Conservation (phyloP, 1,140 invertebrate species). For the Drosophila serrata region DNA sequence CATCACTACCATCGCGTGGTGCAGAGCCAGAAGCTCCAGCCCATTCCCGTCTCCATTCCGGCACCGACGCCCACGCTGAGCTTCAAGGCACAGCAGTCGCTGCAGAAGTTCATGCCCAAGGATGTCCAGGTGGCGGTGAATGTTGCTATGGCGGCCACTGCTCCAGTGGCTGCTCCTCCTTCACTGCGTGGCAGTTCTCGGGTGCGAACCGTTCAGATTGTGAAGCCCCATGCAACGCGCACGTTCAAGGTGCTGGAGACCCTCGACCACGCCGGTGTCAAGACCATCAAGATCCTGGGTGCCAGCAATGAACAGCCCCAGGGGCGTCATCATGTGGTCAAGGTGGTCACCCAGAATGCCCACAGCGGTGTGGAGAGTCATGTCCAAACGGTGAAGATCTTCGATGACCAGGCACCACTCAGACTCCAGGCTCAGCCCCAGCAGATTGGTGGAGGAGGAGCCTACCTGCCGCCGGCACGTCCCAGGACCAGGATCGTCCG, state of each 20-base stretch:
- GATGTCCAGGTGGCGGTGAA: conserved; percentile 77
- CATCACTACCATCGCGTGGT: conserved; percentile 42
- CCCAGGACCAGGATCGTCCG: conserved; percentile 56
- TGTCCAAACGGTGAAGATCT: conserved; percentile 76
- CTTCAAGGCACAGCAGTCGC: conserved; percentile 63
- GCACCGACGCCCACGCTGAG: conserved; percentile 21
- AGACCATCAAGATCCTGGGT: conserved; percentile 77
- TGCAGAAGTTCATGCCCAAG: conserved; percentile 77
- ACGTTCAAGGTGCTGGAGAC: conserved; percentile 75
- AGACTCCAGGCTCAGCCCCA: conserved; percentile 7
- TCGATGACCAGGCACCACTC: conserved; percentile 46
- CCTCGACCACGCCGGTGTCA: conserved; percentile 66
- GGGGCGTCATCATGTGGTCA: conserved; percentile 70
- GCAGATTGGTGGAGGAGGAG: not conserved
- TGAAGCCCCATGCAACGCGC: conserved; percentile 60
- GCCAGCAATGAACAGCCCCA: conserved; percentile 67
- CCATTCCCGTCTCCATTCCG: conserved; percentile 12
- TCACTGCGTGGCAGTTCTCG: conserved; percentile 51
- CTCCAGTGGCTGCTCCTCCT: conserved; percentile 20
- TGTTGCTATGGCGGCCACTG: conserved; percentile 73
- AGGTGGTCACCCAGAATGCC: conserved; percentile 67
- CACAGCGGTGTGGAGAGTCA: conserved; percentile 60
- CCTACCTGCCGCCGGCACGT: conserved; percentile 62
- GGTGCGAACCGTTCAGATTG: conserved; percentile 75
- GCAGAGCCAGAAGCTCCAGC: conserved; percentile 36